These are phyloP conservation scores for Zootoca vivipara DNA, from an alignment of 2,113 vertebrate species.

Conservation along the genomic window DNA sequence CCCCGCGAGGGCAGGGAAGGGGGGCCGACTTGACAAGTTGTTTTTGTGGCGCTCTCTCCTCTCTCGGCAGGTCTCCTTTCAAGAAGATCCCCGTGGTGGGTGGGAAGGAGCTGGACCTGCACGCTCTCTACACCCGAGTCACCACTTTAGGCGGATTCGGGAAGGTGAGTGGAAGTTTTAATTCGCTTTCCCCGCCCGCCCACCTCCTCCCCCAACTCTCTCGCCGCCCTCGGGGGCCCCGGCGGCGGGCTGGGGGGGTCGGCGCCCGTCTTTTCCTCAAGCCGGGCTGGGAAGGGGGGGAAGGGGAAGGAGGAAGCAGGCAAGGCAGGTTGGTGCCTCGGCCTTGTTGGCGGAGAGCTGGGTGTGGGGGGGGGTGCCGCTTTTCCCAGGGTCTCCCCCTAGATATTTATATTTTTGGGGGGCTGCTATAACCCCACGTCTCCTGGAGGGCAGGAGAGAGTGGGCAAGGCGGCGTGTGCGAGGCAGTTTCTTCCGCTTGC, in stretches of 20 bases:
- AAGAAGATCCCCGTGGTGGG: conserved; percentile 97
- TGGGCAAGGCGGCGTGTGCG: conserved; percentile 17
- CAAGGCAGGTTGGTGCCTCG: conserved; percentile 80
- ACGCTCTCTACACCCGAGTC: conserved; percentile 97
- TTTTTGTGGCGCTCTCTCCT: conserved; percentile 71
- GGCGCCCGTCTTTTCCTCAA: conserved; percentile 63
- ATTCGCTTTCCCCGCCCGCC: conserved; percentile 79
- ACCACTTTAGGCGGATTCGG: conserved; percentile 98
- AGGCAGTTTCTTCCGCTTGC: conserved; percentile 56
- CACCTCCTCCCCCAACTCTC: conserved; percentile 78
- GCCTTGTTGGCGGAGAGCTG: conserved; percentile 84
- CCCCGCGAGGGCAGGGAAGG: conserved; percentile 68
- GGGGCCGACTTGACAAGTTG: conserved; percentile 74
- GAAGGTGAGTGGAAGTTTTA: conserved; percentile 95
- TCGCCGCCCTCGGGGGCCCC: conserved; percentile 72
- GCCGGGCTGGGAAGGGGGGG: conserved; percentile 68
- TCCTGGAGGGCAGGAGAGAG: conserved; percentile 21
- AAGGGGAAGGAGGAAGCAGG: conserved; percentile 66
- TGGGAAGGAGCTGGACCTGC: conserved; percentile 98
- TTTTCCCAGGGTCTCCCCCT: conserved; percentile 16
- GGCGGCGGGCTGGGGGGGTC: conserved; percentile 67
- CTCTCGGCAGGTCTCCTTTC: conserved; percentile 91
- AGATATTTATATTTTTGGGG: not conserved
- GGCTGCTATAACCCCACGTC: conserved; percentile 7
- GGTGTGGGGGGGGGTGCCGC: conserved; percentile 72